Evolutionary conservation across 2,797 vertebrate species (phyloP).

Genomic region (Phyllotis vaccarum): DNA sequence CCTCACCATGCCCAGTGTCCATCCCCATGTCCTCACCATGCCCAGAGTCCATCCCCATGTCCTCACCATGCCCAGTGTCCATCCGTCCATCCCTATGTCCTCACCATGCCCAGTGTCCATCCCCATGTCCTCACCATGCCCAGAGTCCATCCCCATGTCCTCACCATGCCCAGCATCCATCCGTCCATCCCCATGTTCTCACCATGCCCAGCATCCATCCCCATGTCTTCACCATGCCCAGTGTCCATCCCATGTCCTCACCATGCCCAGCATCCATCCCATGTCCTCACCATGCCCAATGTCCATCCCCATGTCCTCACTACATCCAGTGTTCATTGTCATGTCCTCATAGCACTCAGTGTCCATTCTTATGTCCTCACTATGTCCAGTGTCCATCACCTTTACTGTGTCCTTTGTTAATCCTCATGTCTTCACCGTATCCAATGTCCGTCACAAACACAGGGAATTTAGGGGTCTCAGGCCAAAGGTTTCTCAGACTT

Average conservation of each 20-base stretch:
- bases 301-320: not conserved
- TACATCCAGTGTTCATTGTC: fast-evolving
- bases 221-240: not conserved
- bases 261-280: not conserved
- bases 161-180: not conserved
- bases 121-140: not conserved
- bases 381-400: too few relatives aligned
- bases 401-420: too few relatives aligned
- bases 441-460: not conserved
- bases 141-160: not conserved
- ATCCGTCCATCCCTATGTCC: not conserved
- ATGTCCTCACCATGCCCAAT: not conserved
- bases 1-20: not conserved
- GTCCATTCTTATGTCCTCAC: not conserved
- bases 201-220: not conserved
- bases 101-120: not conserved
- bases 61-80: not conserved
- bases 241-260: not conserved
- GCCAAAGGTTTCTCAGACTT: not conserved
- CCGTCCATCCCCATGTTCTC: not conserved
- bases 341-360: fast-evolving
- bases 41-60: not conserved
- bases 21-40: not conserved
- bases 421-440: not conserved
- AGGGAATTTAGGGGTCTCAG: not conserved